phyloP scores from a whole-genome alignment of 2,888 invertebrate genomes.

The Leistus spinibarbis region DNA sequence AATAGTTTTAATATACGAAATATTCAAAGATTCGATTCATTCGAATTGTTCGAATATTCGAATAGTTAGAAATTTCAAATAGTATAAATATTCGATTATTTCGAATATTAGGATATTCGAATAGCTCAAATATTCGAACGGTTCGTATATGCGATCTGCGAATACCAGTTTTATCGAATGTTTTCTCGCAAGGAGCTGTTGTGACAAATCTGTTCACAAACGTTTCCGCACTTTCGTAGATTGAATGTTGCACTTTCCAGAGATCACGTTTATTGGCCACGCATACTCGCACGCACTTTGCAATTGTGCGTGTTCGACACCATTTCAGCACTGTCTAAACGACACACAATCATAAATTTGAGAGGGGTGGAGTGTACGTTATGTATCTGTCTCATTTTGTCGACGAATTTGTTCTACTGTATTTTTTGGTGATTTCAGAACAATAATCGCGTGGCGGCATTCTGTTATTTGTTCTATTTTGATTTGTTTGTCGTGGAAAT shows the following conservation, averaged over 20 bases:
- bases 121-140: too few relatives aligned
- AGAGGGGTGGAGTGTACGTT: slow-evolving; percentile 2
- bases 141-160: too few relatives aligned
- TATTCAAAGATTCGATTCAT: too few relatives aligned
- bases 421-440: not conserved
- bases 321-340: not conserved
- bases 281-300: slow-evolving; percentile 26
- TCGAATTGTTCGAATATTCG: too few relatives aligned
- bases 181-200: too few relatives aligned
- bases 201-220: slow-evolving; percentile 35
- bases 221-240: slow-evolving; percentile 32
- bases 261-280: slow-evolving; percentile 31
- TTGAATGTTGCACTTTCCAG: slow-evolving; percentile 34
- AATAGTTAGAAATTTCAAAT: too few relatives aligned
- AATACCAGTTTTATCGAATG: too few relatives aligned
- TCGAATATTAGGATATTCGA: too few relatives aligned
- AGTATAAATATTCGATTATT: too few relatives aligned
- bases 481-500: not conserved
- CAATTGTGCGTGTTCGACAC: slow-evolving; percentile 20
- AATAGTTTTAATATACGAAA: too few relatives aligned
- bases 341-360: slow-evolving; percentile 12
- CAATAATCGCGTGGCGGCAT: slow-evolving; percentile 19
- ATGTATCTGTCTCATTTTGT: slow-evolving; percentile 5
- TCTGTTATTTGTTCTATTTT: not conserved
- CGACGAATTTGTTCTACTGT: too few relatives aligned